Percentiles rank a stretch among this genome's conserved stretches.
Evolutionary conservation across 2,113 vertebrate species (phyloP).

Genomic region (Ciconia maguari): DNA sequence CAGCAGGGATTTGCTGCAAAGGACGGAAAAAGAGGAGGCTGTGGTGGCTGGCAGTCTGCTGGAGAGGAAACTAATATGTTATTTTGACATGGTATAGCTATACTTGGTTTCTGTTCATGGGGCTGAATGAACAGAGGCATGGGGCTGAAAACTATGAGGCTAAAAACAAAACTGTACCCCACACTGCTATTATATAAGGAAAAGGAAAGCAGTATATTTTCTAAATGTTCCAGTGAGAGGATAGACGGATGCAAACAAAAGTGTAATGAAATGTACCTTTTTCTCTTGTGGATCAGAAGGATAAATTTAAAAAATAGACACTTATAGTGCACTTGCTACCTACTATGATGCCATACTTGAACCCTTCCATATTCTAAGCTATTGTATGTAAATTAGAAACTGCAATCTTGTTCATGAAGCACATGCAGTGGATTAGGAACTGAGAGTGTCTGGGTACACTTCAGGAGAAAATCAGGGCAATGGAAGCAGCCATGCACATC

Average conservation of each 20-base stretch:
- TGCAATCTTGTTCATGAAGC: not conserved
- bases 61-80: not conserved
- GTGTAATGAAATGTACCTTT: not conserved
- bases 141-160: not conserved
- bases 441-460: not conserved
- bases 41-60: not conserved
- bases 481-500: not conserved
- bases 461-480: not conserved
- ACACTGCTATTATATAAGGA: not conserved
- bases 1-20: not conserved
- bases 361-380: not conserved
- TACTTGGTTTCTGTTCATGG: fast-evolving
- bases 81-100: not conserved
- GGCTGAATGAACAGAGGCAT: not conserved
- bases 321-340: not conserved
- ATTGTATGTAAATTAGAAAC: not conserved
- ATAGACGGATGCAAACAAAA: not conserved
- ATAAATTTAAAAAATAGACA: not conserved
- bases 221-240: not conserved
- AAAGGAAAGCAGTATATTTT: not conserved
- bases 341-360: not conserved
- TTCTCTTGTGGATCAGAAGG: not conserved
- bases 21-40: not conserved
- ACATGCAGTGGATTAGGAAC: not conserved
- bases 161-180: not conserved